Evolutionary conservation across 2,888 invertebrate species (phyloP).

Genomic region (Ophioninae sp.): DNA sequence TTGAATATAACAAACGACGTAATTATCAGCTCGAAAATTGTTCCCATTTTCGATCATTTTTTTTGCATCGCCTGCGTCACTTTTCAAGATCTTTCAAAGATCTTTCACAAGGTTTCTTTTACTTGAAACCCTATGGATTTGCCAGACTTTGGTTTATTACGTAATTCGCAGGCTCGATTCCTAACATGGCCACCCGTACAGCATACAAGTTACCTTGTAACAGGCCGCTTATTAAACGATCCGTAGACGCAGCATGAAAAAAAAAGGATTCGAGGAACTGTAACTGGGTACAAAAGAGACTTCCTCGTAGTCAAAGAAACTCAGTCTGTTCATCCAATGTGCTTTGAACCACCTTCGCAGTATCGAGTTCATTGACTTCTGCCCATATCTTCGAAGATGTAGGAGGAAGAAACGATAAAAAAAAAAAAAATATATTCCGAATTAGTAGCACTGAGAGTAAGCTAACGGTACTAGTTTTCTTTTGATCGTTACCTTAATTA

Average conservation of each 20-base stretch:
- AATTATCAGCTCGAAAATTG: no score
- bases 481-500: background rate
- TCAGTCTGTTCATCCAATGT: background rate
- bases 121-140: constrained; percentile 9
- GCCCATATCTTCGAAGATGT: constrained; percentile 6
- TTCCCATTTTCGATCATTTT: no score
- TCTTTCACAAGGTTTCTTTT: constrained; percentile 9
- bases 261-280: constrained; percentile 27
- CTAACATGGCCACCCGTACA: constrained; percentile 6
- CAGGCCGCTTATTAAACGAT: constrained; percentile 32
- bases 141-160: constrained; percentile 22
- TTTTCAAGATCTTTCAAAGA: background rate
- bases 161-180: constrained; percentile 26
- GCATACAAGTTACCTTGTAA: constrained; percentile 4
- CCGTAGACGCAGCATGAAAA: constrained; percentile 9
- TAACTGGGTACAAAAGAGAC: constrained; percentile 35
- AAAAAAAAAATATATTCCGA: constrained; percentile 25
- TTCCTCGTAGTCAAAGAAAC: constrained; percentile 36
- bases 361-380: constrained; percentile 56
- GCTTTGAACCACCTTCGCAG: constrained; percentile 55
- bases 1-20: background rate
- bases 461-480: constrained; percentile 6
- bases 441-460: constrained; percentile 10
- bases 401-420: constrained; percentile 7
- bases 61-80: no score